A percentile compares a stretch with the other conserved stretches of the same genome.
Conservation (phyloP, 1,140 invertebrate species). For the Aphelenchoides besseyi region DNA sequence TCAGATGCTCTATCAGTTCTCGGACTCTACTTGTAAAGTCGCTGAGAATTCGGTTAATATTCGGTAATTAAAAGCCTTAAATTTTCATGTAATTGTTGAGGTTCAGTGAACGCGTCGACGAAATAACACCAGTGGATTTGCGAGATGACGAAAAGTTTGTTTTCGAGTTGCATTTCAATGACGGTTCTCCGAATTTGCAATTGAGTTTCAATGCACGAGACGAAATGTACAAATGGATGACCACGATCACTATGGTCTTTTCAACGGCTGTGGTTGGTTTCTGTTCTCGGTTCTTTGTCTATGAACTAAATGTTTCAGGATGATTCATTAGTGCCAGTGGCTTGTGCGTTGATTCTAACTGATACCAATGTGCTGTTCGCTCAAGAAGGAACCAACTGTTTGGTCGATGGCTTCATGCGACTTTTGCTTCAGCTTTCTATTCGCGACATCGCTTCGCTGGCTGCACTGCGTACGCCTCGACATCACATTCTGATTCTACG, state of each 20-base stretch:
- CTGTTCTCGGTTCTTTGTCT: background rate
- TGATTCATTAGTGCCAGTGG: constrained; percentile 27
- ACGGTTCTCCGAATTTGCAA: constrained; percentile 28
- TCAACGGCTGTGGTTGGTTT: constrained; percentile 8
- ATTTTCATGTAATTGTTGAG: background rate
- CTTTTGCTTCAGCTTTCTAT: constrained; percentile 23
- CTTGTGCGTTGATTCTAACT: constrained; percentile 35
- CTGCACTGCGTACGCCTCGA: constrained; percentile 8
- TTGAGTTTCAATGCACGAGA: constrained; percentile 34
- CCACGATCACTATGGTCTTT: constrained; percentile 26
- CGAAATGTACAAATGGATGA: constrained; percentile 44
- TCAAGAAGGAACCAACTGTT: constrained; percentile 40
- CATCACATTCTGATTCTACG: constrained; percentile 21
- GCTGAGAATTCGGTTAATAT: constrained; percentile 34
- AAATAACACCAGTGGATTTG: constrained; percentile 34
- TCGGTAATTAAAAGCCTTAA: constrained; percentile 14
- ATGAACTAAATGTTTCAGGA: constrained; percentile 21
- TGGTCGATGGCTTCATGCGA: constrained; percentile 45
- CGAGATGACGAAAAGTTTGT: constrained; percentile 40
- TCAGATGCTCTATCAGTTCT: constrained; percentile 28
- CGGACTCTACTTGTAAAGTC: constrained; percentile 42
- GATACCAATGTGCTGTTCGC: constrained; percentile 34
- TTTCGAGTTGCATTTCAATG: constrained; percentile 32
- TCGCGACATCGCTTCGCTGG: constrained; percentile 23
- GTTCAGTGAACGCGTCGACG: constrained; percentile 34